A percentile compares a stretch with the other conserved stretches of the same genome.
These are phyloP conservation scores for Zoanthus sansibaricus DNA, from an alignment of 92 coral and sea anemone genomes.

Conservation along the genomic window DNA sequence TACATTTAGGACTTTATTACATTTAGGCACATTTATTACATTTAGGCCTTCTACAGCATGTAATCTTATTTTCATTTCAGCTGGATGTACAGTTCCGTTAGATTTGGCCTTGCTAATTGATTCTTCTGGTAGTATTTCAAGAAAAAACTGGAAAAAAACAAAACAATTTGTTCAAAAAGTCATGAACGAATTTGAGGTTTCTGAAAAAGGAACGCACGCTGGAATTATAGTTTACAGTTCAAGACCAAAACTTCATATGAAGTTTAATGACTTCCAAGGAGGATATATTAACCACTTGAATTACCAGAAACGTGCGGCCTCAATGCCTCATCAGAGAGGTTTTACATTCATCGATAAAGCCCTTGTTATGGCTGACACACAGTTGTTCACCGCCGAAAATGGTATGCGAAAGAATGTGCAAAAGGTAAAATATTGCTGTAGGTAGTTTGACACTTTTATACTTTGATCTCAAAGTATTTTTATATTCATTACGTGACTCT, in stretches of 20 bases:
- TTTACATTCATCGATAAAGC: slow-evolving; percentile 85
- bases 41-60: too few relatives aligned
- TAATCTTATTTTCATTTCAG: slow-evolving; percentile 34
- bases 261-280: slow-evolving; percentile 77
- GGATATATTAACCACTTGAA: slow-evolving; percentile 72
- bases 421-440: slow-evolving; percentile 57
- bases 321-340: slow-evolving; percentile 74
- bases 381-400: slow-evolving; percentile 68
- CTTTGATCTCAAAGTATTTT: too few relatives aligned
- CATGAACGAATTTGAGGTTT: slow-evolving; percentile 74
- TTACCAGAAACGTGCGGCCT: slow-evolving; percentile 66
- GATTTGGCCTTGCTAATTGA: slow-evolving; percentile 90
- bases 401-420: slow-evolving; percentile 83
- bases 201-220: slow-evolving; percentile 81
- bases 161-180: slow-evolving; percentile 73
- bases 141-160: slow-evolving; percentile 76
- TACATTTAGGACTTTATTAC: too few relatives aligned
- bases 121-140: slow-evolving; percentile 84
- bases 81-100: slow-evolving; percentile 79
- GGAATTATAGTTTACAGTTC: slow-evolving; percentile 84
- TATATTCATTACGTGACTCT: too few relatives aligned
- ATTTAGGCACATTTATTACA: too few relatives aligned
- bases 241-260: slow-evolving; percentile 69
- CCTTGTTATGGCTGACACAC: slow-evolving; percentile 60
- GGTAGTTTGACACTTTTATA: background rate